Percentiles rank a stretch among this genome's conserved stretches.
phyloP scores from a whole-genome alignment of 2,888 invertebrate species.

The Erynnis tages region DNA sequence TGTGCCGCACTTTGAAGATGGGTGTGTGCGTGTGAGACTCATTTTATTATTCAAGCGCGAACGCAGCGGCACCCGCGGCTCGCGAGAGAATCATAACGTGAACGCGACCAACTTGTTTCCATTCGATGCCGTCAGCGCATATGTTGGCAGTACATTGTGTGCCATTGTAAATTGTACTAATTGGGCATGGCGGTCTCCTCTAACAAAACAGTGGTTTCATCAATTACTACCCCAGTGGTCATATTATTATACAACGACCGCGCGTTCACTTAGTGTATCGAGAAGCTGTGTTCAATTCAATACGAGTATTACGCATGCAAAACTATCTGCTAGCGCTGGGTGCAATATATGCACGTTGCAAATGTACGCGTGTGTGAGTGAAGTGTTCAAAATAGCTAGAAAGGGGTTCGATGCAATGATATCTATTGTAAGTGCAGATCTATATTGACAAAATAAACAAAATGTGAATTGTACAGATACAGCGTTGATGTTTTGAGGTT shows the following conservation, averaged over 20 bases:
- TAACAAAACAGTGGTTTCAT: slow-evolving; percentile 69
- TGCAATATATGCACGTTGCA: slow-evolving; percentile 68
- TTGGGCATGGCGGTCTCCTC: slow-evolving; percentile 72
- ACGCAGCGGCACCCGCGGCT: slow-evolving; percentile 65
- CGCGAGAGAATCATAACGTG: slow-evolving; percentile 73
- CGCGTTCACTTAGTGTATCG: slow-evolving; percentile 57
- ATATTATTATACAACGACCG: slow-evolving; percentile 58
- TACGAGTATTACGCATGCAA: slow-evolving; percentile 54
- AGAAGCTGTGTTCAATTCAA: slow-evolving; percentile 50
- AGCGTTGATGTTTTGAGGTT: slow-evolving; percentile 68
- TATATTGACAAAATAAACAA: slow-evolving; percentile 39
- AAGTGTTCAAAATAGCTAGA: slow-evolving; percentile 75
- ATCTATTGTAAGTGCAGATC: slow-evolving; percentile 65
- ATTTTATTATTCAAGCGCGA: slow-evolving; percentile 68
- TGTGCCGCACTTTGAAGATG: slow-evolving; percentile 51
- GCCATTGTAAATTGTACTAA: slow-evolving; percentile 77
- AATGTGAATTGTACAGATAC: slow-evolving; percentile 34
- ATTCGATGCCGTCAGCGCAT: slow-evolving; percentile 74
- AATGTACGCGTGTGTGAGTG: slow-evolving; percentile 62
- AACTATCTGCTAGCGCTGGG: slow-evolving; percentile 57
- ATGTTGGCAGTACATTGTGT: slow-evolving; percentile 58
- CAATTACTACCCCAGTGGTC: slow-evolving; percentile 59
- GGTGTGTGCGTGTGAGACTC: slow-evolving; percentile 53
- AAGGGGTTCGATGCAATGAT: slow-evolving; percentile 68
- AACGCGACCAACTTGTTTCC: slow-evolving; percentile 72